A percentile compares a stretch with the other conserved stretches of the same genome.
Evolutionary conservation across 1,140 invertebrate species (phyloP).

Genomic region (Macrosteles quadrilineatus): DNA sequence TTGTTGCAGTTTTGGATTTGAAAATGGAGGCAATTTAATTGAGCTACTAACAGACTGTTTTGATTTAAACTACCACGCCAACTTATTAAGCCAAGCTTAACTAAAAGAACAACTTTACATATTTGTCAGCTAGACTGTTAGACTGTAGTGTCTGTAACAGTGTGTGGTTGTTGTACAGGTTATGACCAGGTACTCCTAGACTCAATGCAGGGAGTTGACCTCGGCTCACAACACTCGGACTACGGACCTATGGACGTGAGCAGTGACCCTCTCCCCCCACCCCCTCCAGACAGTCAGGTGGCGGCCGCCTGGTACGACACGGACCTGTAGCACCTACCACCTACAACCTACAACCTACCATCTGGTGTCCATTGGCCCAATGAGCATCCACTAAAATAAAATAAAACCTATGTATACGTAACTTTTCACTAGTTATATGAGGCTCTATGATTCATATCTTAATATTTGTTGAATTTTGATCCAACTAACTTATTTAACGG

Average conservation of each 20-base stretch:
- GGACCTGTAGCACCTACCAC: slow-evolving; percentile 68
- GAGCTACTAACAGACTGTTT: too few relatives aligned
- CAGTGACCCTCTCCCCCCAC: slow-evolving; percentile 70
- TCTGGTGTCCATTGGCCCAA: not conserved
- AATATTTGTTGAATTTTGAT: not conserved
- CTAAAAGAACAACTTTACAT: too few relatives aligned
- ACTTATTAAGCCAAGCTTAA: too few relatives aligned
- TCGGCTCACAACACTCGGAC: slow-evolving; percentile 72
- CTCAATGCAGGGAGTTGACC: slow-evolving; percentile 92
- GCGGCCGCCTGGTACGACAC: slow-evolving; percentile 96
- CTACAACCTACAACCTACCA: not conserved
- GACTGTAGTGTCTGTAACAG: too few relatives aligned
- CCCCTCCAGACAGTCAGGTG: slow-evolving; percentile 86
- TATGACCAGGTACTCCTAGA: slow-evolving; percentile 97
- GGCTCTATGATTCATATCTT: not conserved
- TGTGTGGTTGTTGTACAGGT: slow-evolving; percentile 59
- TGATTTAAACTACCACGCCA: too few relatives aligned
- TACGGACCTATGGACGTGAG: slow-evolving; percentile 82
- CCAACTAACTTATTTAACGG: not conserved
- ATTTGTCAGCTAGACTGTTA: too few relatives aligned
- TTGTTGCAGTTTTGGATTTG: too few relatives aligned
- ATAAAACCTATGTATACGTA: not conserved
- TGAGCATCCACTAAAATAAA: not conserved
- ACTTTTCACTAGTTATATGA: not conserved
- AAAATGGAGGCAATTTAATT: too few relatives aligned